These are phyloP conservation scores for Turdus rufiventris DNA, from an alignment of 2,113 vertebrate genomes.

Conservation along the genomic window DNA sequence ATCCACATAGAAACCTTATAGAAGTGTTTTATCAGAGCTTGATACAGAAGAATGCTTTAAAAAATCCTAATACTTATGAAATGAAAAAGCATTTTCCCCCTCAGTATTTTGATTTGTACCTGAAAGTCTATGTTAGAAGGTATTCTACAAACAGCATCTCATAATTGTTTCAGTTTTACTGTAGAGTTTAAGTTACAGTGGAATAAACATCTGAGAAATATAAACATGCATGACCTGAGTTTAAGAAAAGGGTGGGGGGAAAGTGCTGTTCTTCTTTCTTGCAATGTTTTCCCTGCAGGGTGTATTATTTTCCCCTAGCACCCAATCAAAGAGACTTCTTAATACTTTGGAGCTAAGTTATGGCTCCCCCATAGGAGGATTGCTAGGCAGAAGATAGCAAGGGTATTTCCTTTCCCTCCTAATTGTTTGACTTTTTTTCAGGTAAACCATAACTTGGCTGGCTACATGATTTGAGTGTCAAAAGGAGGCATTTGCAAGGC, in stretches of 20 bases:
- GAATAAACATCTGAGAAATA: background rate
- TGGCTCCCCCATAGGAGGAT: background rate
- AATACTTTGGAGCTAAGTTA: background rate
- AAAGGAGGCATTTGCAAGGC: background rate
- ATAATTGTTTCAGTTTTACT: background rate
- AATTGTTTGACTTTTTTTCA: background rate
- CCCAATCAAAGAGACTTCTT: background rate
- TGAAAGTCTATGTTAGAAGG: background rate
- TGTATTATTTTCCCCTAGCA: background rate
- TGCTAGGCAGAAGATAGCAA: background rate
- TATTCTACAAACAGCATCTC: background rate
- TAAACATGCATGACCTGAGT: background rate
- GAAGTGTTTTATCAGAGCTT: background rate
- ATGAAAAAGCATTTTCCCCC: background rate
- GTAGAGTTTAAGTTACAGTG: background rate
- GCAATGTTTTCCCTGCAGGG: background rate
- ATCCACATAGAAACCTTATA: background rate
- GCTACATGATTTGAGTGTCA: background rate
- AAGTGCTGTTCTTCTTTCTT: background rate
- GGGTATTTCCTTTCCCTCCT: background rate
- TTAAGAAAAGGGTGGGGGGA: background rate
- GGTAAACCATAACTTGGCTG: background rate
- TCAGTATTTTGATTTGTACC: background rate
- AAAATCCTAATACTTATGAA: background rate
- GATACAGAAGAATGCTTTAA: background rate